Base-by-base conservation (phyloP, 2,113 vertebrate genomes). In the Phrynosoma blainvillii region DNA sequence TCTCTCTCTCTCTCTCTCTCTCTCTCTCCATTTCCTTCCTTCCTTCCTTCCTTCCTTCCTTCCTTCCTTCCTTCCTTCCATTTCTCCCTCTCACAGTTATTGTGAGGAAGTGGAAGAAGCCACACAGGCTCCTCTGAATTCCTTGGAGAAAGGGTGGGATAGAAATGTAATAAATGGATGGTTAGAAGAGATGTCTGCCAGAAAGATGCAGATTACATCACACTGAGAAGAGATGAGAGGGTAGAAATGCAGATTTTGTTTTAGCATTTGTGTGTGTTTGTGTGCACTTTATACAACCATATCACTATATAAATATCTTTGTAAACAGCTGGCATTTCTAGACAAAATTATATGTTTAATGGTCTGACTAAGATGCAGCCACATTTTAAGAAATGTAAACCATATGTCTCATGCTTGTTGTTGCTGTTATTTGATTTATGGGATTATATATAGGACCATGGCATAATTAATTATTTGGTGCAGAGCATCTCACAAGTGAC, bases 381-480 rank as follows among this genome's bases (percentile, higher is more conserved):
- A 2, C 76, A 54, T 83, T 93, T 91, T 1, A 6, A 54, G 68
- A 88, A 80, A 0, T 27, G 32, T 30, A 76, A 89, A 88, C 83
- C 11, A 0, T n/a, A 2, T 10, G 8, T 21, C 47, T 92, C 1
- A 1, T 76, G 20, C 18, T 71, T 27, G 87, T 85, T 62, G 59
- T 16, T 86, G 40, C 7, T 87, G 59, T 16, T 59, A 78, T 73
- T 90, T 89, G 89, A 87, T 90, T 36, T 2, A 23, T 82, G 76
- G 79, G n/a, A 66, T 93, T 82, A 92, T 90, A 80, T 92, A 65
- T 62, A 91, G 90, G 76, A 12, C 11, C 40, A 1, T 82, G 93
- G 84, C 54, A 86, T 74, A 93, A 92, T 27, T 88, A 91, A 86
- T 74, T 88, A 79, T 84, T 94, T 93, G 94, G 80, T 90, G 95